A percentile compares a stretch with the other conserved stretches of the same genome.
These are phyloP conservation scores for Steinernema carpocapsae DNA, from an alignment of 2,888 invertebrate genomes.

Conservation along the genomic window DNA sequence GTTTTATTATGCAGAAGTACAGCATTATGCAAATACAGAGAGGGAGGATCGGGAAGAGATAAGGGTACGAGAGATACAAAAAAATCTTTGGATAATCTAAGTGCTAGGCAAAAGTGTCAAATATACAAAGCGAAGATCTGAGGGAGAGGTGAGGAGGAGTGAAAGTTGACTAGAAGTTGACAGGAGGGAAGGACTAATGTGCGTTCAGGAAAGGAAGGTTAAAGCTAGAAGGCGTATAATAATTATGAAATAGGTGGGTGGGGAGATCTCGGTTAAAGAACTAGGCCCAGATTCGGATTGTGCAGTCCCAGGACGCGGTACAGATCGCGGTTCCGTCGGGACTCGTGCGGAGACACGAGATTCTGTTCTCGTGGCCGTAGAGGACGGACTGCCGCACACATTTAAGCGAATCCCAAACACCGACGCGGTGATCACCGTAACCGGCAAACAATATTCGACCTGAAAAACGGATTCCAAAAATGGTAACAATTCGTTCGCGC, in stretches of 20 bases:
- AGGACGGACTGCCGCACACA: slow-evolving; percentile 73
- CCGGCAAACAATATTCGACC: slow-evolving; percentile 94
- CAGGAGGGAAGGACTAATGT: not conserved
- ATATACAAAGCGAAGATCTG: slow-evolving; percentile 5
- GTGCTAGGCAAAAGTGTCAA: not conserved
- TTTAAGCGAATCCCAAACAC: slow-evolving; percentile 97
- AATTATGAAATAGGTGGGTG: not conserved
- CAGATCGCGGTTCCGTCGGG: slow-evolving; percentile 96
- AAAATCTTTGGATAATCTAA: not conserved
- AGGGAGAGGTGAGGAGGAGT: not conserved
- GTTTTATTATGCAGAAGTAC: slow-evolving; percentile 21
- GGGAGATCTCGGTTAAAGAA: slow-evolving; percentile 36
- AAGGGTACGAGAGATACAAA: not conserved
- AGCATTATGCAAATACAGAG: slow-evolving; percentile 13
- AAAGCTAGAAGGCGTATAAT: not conserved
- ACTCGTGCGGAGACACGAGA: slow-evolving; percentile 75
- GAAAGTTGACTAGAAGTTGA: slow-evolving; percentile 7
- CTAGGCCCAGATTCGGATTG: slow-evolving; percentile 74
- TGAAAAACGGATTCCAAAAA: slow-evolving; percentile 66
- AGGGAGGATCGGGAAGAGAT: too few species aligned
- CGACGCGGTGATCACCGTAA: slow-evolving; percentile 97
- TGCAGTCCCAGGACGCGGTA: slow-evolving; percentile 95
- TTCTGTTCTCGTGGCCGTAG: slow-evolving; percentile 68
- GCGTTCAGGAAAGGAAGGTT: not conserved
- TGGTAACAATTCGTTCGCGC: slow-evolving; percentile 57